phyloP scores from a whole-genome alignment of 2,113 vertebrate genomes.

The Prunella fulvescens region DNA sequence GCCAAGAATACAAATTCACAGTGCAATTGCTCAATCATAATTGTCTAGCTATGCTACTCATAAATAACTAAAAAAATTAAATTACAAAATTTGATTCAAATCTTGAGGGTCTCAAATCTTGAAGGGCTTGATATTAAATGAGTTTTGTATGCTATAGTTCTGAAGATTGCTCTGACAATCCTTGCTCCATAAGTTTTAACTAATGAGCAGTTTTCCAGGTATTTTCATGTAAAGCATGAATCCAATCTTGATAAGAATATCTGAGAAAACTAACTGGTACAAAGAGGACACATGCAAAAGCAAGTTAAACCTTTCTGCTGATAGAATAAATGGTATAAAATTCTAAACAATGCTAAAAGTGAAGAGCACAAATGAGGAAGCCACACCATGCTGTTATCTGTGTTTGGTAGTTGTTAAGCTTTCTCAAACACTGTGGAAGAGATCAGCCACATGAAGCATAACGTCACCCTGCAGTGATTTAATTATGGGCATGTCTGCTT shows the following conservation, averaged over 20 bases:
- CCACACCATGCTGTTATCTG: background rate
- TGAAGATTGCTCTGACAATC: background rate
- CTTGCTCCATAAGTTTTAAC: background rate
- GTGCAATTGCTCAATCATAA: background rate
- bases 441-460: background rate
- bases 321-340: background rate
- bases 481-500: background rate
- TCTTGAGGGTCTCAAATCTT: background rate
- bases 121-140: background rate
- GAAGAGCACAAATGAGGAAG: background rate
- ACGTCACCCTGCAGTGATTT: background rate
- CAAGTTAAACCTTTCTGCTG: background rate
- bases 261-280: background rate
- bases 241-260: background rate
- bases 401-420: background rate
- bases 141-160: background rate
- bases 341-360: background rate
- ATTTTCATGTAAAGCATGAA: background rate
- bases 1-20: background rate
- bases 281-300: background rate
- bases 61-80: background rate
- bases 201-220: background rate
- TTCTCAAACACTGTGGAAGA: background rate
- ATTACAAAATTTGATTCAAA: background rate
- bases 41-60: background rate